These are phyloP conservation scores for Hippopotamyrus pictus DNA, from an alignment of 2,797 vertebrate species.

Conservation along the genomic window DNA sequence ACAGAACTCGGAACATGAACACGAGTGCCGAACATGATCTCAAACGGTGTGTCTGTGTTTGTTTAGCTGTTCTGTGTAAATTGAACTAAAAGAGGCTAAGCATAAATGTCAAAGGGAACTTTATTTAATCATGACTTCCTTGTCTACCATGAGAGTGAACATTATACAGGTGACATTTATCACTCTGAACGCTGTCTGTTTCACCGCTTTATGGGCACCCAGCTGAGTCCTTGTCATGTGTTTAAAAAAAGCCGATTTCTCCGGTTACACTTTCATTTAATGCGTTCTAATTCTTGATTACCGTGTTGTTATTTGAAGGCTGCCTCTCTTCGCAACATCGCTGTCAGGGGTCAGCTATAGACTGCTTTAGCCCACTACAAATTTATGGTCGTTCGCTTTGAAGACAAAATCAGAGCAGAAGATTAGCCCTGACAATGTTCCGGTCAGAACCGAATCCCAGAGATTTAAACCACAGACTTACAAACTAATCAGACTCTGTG, in stretches of 20 bases:
- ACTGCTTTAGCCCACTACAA: slow-evolving; percentile 18
- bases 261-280: slow-evolving; percentile 31
- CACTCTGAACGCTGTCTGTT: slow-evolving; percentile 21
- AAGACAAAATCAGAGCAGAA: slow-evolving; percentile 26
- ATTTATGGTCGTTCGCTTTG: slow-evolving; percentile 31
- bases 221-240: slow-evolving; percentile 13
- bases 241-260: slow-evolving; percentile 26
- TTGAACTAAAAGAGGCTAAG: slow-evolving; percentile 28
- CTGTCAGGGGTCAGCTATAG: slow-evolving; percentile 20
- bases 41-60: slow-evolving; percentile 38
- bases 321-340: slow-evolving; percentile 22
- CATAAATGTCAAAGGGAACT: slow-evolving; percentile 33
- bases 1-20: slow-evolving; percentile 28
- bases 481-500: neutral
- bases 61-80: slow-evolving; percentile 37
- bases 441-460: neutral
- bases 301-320: slow-evolving; percentile 24
- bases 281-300: slow-evolving; percentile 23
- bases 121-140: slow-evolving; percentile 29
- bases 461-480: neutral
- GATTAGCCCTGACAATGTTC: slow-evolving; percentile 23
- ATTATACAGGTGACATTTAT: slow-evolving; percentile 27
- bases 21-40: slow-evolving; percentile 31
- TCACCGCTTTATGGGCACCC: slow-evolving; percentile 18
- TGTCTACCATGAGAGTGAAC: slow-evolving; percentile 13